Conservation (phyloP, 2,888 invertebrate genomes). For the Eustalomyia histrio region DNA sequence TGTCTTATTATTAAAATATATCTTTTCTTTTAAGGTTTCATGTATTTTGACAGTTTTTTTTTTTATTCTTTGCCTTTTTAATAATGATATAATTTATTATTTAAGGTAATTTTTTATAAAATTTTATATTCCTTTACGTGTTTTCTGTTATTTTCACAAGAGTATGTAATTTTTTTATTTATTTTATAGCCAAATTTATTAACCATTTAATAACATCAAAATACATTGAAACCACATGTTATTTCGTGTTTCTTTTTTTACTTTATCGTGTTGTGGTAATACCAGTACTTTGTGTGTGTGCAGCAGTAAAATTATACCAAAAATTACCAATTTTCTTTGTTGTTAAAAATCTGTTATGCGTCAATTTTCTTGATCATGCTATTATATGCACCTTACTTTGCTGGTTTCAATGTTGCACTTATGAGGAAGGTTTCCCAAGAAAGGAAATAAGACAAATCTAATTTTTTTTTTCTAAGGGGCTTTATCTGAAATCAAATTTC, state of each 20-base stretch:
- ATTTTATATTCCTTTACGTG: not conserved
- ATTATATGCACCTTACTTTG: slow-evolving; percentile 63
- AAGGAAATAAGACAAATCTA: too few relatives aligned
- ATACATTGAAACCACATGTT: slow-evolving; percentile 62
- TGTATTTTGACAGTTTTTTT: slow-evolving; percentile 2
- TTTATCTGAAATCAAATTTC: too few relatives aligned
- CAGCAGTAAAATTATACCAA: slow-evolving; percentile 46
- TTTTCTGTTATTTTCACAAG: not conserved
- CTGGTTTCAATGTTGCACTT: slow-evolving; percentile 1
- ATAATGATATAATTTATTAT: slow-evolving; percentile 4
- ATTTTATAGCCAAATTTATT: slow-evolving; percentile 59
- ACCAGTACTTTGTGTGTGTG: not conserved
- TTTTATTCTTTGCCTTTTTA: not conserved
- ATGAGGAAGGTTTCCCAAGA: too few relatives aligned
- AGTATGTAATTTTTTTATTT: not conserved
- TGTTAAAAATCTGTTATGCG: slow-evolving; percentile 62
- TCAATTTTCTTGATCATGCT: slow-evolving; percentile 62
- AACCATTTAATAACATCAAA: slow-evolving; percentile 60
- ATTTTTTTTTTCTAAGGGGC: too few relatives aligned
- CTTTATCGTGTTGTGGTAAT: slow-evolving; percentile 1
- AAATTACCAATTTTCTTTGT: slow-evolving; percentile 64
- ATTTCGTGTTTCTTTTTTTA: slow-evolving; percentile 20
- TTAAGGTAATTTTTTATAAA: not conserved
- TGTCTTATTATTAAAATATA: not conserved
- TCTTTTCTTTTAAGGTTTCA: not conserved